Conservation (phyloP, 2,888 invertebrate genomes). For the Podotricha telesiphe region DNA sequence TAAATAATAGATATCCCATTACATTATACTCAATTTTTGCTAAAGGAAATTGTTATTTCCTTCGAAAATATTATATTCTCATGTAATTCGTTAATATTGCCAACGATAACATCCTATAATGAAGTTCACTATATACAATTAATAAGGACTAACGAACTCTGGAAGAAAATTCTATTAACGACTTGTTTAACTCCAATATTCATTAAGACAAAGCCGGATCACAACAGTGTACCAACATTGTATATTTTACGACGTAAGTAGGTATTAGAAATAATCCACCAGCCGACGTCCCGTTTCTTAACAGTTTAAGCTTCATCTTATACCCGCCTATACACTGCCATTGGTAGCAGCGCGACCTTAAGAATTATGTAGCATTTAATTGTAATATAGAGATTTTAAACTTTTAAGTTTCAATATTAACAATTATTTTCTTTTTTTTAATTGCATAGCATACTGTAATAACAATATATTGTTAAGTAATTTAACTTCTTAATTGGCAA, state of each 20-base stretch:
- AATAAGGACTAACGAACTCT: constrained; percentile 35
- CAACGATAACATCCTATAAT: constrained; percentile 31
- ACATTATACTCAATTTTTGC: neutral
- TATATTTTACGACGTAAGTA: constrained; percentile 45
- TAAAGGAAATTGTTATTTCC: constrained; percentile 4
- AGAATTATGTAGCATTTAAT: constrained; percentile 13
- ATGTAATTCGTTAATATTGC: neutral
- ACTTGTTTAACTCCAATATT: constrained; percentile 50
- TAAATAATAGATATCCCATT: neutral
- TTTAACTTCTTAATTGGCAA: neutral
- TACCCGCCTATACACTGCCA: constrained; percentile 14
- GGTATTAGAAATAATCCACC: constrained; percentile 42
- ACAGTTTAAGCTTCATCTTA: constrained; percentile 35
- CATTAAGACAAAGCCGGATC: constrained; percentile 49
- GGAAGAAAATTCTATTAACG: constrained; percentile 46
- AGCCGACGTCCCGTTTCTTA: constrained; percentile 36
- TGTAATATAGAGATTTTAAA: neutral
- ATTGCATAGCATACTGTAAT: neutral
- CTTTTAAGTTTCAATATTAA: neutral
- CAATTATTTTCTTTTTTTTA: neutral
- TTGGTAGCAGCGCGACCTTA: constrained; percentile 9
- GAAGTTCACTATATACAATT: constrained; percentile 35
- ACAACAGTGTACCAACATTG: constrained; percentile 41
- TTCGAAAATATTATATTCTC: neutral
- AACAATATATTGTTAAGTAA: neutral